Conservation (phyloP, 2,888 invertebrate species). For the Synergus gifuensis region DNA sequence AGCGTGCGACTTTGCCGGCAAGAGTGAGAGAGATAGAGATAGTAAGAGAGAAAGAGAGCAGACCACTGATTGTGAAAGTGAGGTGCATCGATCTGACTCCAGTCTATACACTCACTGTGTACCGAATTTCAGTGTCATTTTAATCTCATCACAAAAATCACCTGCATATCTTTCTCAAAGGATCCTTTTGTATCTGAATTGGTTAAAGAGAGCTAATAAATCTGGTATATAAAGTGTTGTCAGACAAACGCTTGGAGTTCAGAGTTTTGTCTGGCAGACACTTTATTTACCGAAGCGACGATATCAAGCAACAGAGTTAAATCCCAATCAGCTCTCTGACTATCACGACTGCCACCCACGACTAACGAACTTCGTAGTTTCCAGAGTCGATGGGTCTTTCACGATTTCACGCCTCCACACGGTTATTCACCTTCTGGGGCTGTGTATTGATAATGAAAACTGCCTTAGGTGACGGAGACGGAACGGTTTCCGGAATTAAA, state of each 20-base stretch:
- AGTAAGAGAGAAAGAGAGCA: not conserved
- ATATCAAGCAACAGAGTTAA: conserved; percentile 3
- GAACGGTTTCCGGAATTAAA: conserved; percentile 11
- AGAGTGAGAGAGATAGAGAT: not conserved
- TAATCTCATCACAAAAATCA: conserved; percentile 9
- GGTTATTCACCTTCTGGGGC: not conserved
- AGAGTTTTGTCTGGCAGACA: not conserved
- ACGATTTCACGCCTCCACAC: not conserved
- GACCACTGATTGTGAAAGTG: conserved; percentile 31
- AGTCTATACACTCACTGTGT: conserved; percentile 23
- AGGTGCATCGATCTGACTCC: conserved; percentile 28
- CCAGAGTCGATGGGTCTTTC: not conserved
- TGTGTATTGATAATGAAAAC: conserved; percentile 2
- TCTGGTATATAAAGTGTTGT: not conserved
- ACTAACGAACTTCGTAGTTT: conserved; percentile 1
- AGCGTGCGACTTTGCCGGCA: not conserved
- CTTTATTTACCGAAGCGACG: not conserved
- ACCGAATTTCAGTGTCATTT: conserved; percentile 38
- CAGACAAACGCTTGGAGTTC: not conserved
- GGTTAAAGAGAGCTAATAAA: not conserved
- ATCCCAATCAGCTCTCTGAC: conserved; percentile 9
- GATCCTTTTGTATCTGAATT: not conserved
- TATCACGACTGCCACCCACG: not conserved
- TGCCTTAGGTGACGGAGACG: conserved; percentile 1
- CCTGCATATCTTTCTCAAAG: not conserved